These are phyloP conservation scores for Brachionus rotundiformis DNA, from an alignment of 1,140 invertebrate genomes.

Conservation along the genomic window DNA sequence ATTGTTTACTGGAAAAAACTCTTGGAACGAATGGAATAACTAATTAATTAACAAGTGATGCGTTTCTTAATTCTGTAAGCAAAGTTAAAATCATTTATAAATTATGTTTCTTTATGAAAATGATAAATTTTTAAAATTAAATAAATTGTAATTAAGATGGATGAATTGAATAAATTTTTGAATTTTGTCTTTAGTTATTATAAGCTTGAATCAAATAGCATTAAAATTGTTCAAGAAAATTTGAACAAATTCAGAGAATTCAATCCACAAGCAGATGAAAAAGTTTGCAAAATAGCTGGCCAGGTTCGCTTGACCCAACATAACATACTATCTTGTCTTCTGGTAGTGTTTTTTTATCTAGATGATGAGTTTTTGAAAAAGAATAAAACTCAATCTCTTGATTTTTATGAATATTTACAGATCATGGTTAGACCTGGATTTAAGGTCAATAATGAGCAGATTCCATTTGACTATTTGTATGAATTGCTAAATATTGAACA, in stretches of 20 bases:
- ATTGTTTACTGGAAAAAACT: no score
- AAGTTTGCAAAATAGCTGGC: not conserved
- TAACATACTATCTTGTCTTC: not conserved
- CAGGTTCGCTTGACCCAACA: not conserved
- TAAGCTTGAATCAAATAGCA: not conserved
- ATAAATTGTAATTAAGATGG: not conserved
- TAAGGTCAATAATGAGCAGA: not conserved
- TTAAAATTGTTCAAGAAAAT: not conserved
- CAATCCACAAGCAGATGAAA: not conserved
- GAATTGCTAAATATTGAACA: not conserved
- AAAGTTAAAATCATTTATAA: no score
- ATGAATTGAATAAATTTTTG: not conserved
- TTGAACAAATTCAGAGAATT: not conserved
- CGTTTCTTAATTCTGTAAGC: no score
- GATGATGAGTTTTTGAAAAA: not conserved
- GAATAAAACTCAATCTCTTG: not conserved
- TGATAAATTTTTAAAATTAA: no score
- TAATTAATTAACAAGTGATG: no score
- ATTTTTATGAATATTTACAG: not conserved
- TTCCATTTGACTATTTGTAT: not conserved
- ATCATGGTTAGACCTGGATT: not conserved
- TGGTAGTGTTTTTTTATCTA: not conserved
- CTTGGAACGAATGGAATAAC: no score
- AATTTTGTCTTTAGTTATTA: not conserved
- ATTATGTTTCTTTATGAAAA: no score